Evolutionary conservation across 2,113 vertebrate genomes (phyloP), one percentile per base, ranked within the genome.

Genomic region (Cygnus buccinator): DNA sequence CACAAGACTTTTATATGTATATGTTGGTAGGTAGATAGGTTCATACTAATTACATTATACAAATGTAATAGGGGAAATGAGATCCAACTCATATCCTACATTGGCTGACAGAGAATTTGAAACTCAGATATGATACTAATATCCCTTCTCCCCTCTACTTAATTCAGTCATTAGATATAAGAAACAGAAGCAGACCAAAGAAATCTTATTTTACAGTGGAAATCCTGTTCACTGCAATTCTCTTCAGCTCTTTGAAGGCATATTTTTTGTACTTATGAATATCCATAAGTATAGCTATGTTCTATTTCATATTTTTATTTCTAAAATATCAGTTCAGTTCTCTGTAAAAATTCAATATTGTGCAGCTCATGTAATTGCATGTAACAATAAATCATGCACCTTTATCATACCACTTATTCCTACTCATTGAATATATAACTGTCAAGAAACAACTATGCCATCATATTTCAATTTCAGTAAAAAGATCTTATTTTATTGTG

Each of bases 401-500:
- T 95, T 94, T 95, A 72, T 90, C 73, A 89, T 82, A 84, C 23
- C 76, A 89, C 83, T 92, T 91, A 90, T 95, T 94, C 79, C 35
- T 92, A 68, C 57, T 92, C 94, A 48, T 95, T 96, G 94, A 95
- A 95, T 96, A 93, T 74, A 66, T 94, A 90, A 94, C 94, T 94
- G 93, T 92, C 93, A 97, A 93, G 88, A 95, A 93, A 94, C 29
- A 90, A 37, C 90, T 71, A 86, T 84, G 75, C 87, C 88, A 93
- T 96, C 92, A 84, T 89, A 86, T 95, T 96, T 95, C 93, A 95
- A 35, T 61, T 94, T 81, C 75, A 93, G 68, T 81, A 77, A 88
- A 91, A 92, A 85, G 52, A 92, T 90, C 31, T 82, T 80, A 93
- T 94, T 96, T 96, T 95, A 96, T 95, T 97, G 92, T 94, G 94